Evolutionary conservation across 2,113 vertebrate genomes (phyloP).

Genomic region (Hyperoodon ampullatus): DNA sequence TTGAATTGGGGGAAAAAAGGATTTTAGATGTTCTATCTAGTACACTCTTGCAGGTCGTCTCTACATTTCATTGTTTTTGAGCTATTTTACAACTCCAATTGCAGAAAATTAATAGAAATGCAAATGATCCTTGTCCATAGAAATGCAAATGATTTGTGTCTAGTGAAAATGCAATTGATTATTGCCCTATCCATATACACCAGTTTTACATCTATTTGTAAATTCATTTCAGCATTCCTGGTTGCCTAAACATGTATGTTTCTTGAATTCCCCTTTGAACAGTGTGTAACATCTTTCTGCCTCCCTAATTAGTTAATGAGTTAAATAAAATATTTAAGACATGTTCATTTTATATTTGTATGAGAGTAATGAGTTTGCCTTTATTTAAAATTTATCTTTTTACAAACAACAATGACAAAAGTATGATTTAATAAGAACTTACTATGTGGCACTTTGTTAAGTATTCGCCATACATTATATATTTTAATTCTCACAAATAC

Average conservation of each 20-base stretch:
- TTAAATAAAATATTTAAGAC: background rate
- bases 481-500: conserved; percentile 2
- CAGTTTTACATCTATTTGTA: background rate
- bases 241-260: background rate
- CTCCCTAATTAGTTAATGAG: background rate
- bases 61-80: background rate
- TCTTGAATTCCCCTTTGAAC: background rate
- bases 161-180: background rate
- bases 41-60: background rate
- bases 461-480: background rate
- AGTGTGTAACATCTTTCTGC: background rate
- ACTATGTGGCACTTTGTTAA: background rate
- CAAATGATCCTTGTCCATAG: background rate
- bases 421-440: background rate
- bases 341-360: background rate
- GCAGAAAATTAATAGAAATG: background rate
- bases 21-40: background rate
- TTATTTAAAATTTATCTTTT: background rate
- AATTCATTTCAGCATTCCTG: background rate
- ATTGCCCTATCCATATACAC: background rate
- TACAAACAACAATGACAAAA: background rate
- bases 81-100: background rate
- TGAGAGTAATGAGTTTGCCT: background rate
- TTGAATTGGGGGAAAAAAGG: background rate
- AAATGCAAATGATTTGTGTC: background rate